Evolutionary conservation across 1,140 invertebrate species (phyloP).

Genomic region (Brachystomella parvula): DNA sequence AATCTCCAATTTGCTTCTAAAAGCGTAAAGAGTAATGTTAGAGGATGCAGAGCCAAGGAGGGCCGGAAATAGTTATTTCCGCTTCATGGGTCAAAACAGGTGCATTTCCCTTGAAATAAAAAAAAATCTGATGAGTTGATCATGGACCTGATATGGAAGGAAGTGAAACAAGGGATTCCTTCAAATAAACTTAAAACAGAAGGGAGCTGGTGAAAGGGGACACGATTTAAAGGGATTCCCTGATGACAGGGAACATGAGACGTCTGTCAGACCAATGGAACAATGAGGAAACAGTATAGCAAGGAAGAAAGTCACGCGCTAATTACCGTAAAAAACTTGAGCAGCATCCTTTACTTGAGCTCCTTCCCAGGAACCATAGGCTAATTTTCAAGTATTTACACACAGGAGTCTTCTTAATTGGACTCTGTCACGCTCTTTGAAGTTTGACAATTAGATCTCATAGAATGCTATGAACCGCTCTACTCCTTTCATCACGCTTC

Average conservation of each 20-base stretch:
- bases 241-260: slow-evolving; percentile 3
- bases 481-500: too few relatives aligned
- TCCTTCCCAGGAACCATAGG: too few relatives aligned
- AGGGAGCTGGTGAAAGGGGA: neutral
- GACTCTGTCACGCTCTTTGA: too few relatives aligned
- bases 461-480: too few relatives aligned
- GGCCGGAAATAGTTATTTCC: slow-evolving; percentile 12
- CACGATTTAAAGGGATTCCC: neutral
- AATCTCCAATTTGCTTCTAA: neutral
- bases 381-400: too few relatives aligned
- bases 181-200: neutral
- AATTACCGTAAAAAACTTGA: too few relatives aligned
- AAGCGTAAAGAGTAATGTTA: neutral
- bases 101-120: neutral
- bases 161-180: neutral
- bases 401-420: too few relatives aligned
- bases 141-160: neutral
- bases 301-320: too few relatives aligned
- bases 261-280: too few relatives aligned
- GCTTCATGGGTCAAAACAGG: slow-evolving; percentile 11
- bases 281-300: neutral
- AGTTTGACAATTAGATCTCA: too few relatives aligned
- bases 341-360: too few relatives aligned
- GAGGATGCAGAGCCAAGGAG: neutral
- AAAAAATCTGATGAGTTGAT: neutral